Evolutionary conservation across 53 echinoderm and acorn worm species (phyloP).

Genomic region (Hippasteria phrygiana): DNA sequence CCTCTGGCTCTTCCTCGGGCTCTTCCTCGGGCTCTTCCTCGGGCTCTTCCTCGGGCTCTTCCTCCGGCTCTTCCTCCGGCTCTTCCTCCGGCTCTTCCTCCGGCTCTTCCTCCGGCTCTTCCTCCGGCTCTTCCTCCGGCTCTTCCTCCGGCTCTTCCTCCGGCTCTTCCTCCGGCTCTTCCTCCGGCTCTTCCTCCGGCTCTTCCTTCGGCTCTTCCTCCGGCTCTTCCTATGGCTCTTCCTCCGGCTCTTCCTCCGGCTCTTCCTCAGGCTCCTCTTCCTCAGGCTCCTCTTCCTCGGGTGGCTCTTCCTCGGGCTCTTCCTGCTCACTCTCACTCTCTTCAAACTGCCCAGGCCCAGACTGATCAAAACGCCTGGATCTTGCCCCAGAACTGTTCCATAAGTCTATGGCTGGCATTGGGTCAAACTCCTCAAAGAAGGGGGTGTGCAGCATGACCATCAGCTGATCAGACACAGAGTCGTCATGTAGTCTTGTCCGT

Average conservation of each 20-base stretch:
- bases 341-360: not conserved
- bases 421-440: conserved; percentile 22
- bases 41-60: not conserved
- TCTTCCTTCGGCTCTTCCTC: not conserved
- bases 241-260: conserved; percentile 20
- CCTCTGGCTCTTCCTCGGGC: no score
- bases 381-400: conserved; percentile 17
- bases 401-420: conserved; percentile 38
- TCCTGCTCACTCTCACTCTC: not conserved
- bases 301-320: not conserved
- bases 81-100: not conserved
- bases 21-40: not conserved
- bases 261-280: not conserved
- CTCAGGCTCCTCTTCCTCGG: not conserved
- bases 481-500: conserved; percentile 25
- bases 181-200: not conserved
- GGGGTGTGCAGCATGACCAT: conserved; percentile 35
- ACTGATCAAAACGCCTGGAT: not conserved
- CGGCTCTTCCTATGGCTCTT: not conserved
- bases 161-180: not conserved
- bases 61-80: not conserved
- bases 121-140: not conserved
- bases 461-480: conserved; percentile 33
- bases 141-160: not conserved
- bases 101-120: not conserved